These are phyloP conservation scores for Cervus canadensis DNA, from an alignment of 2,113 vertebrate genomes.

Conservation along the genomic window DNA sequence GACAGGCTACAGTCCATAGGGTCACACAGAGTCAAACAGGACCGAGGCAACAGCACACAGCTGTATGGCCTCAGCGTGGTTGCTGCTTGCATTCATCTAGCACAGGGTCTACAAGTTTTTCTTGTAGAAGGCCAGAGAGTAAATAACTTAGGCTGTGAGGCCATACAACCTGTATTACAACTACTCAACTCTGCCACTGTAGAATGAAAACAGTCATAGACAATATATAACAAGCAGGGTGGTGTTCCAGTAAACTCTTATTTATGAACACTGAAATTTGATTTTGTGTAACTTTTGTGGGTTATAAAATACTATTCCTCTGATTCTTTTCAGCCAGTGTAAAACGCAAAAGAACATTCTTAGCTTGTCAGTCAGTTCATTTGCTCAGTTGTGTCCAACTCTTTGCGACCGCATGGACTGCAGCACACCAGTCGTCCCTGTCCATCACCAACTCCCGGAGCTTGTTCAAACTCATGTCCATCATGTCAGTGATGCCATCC, in stretches of 20 bases:
- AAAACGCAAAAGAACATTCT: neutral
- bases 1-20: neutral
- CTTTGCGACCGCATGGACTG: neutral
- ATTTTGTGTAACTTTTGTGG: neutral
- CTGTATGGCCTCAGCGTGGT: neutral
- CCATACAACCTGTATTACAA: neutral
- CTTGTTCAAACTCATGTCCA: neutral
- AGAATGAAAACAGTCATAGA: neutral
- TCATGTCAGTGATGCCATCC: neutral
- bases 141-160: neutral
- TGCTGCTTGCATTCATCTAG: neutral
- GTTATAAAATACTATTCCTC: neutral
- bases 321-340: neutral
- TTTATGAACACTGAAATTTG: neutral
- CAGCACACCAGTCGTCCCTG: neutral
- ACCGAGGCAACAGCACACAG: neutral
- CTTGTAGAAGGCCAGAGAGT: neutral
- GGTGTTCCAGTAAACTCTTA: neutral
- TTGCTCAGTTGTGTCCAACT: fast-evolving
- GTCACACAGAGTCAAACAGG: neutral
- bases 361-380: neutral
- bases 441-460: neutral
- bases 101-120: neutral
- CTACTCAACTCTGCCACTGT: neutral
- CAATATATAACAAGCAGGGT: neutral